Base-by-base conservation (phyloP, 2,797 vertebrate species). In the Siniperca obscura region DNA sequence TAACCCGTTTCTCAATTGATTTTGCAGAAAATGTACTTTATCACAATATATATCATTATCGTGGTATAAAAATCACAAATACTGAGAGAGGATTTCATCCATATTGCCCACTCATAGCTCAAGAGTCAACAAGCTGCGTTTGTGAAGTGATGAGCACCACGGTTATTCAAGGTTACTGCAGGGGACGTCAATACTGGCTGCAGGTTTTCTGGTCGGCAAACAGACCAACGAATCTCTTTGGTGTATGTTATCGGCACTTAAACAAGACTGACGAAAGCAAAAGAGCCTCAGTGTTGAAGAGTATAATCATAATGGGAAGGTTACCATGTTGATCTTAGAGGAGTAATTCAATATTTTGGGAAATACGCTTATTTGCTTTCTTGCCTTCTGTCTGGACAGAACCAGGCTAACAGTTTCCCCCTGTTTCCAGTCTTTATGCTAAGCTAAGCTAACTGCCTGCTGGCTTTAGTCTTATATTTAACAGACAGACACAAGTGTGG, bases 401-500 rank as follows among this genome's bases (percentile, higher is more conserved):
- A 21, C 4, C 52, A 42, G 21, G 53, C 52, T 56, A 27, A 5
- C 68, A 17, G 36, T 56, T 25, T 70, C 34, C 22, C 12, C 22
- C 65, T 36, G 46, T 22, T 68, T 5, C 19, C 34, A 42, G 36
- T 42, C 52, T 70, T 42, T 56, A 42, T 56, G 68, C 68, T 56
- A 70, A 56, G 50, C 67, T 70, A 70, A 70, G 50, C 68, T 69
- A 69, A 69, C 46, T 34, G 44, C 36, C 10, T 38, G 10, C 8
- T 5, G 17, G 8, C 38, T 40, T 9, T 40, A 40, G 38, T 10
- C 38, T 9, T 36, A 36, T 36, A 36, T 36, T 36, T 36, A 36
- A 36, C 36, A 5, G 36, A 36, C 36, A 30, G 30, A 30, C 30
- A 30, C 30, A 1, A 50, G 48, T 7, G 56, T 59, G 57, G 17